These are phyloP conservation scores for Arctopsyche grandis DNA, from an alignment of 1,140 invertebrate species.

Conservation along the genomic window DNA sequence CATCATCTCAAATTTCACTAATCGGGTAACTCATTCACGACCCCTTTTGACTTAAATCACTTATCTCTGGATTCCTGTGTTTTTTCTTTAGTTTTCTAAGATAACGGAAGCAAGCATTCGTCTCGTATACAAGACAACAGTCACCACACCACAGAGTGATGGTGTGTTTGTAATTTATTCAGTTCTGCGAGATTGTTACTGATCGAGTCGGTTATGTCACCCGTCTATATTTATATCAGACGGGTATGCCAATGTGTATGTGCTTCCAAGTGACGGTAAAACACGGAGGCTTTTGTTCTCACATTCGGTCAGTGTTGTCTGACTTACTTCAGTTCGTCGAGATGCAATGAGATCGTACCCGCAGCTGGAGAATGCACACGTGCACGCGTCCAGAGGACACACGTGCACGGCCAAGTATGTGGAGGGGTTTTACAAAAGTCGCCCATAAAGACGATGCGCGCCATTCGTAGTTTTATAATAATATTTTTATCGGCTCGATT, in stretches of 20 bases:
- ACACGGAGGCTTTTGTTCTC: too few species aligned
- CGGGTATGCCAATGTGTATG: too few species aligned
- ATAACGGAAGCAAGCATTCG: not conserved
- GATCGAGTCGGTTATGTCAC: conserved; percentile 38
- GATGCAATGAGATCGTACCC: too few species aligned
- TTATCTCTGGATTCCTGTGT: not conserved
- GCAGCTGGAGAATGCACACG: not conserved
- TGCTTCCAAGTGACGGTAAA: too few species aligned
- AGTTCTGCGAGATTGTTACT: conserved; percentile 19
- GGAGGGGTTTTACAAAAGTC: not conserved
- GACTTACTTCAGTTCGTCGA: too few species aligned
- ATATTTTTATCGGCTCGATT: too few species aligned
- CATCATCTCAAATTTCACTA: too few species aligned
- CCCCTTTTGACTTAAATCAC: too few species aligned
- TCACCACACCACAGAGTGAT: not conserved
- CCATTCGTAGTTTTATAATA: too few species aligned
- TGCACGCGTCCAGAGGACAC: not conserved
- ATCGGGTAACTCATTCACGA: too few species aligned
- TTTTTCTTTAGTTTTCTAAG: not conserved
- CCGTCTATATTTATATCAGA: conserved; percentile 28
- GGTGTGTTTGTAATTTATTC: conserved; percentile 21
- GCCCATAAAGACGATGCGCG: too few species aligned
- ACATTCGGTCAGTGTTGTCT: too few species aligned
- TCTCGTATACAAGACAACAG: not conserved
- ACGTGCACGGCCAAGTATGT: not conserved